Evolutionary conservation across 2,113 vertebrate species (phyloP).

Genomic region (Ifrita kowaldi): DNA sequence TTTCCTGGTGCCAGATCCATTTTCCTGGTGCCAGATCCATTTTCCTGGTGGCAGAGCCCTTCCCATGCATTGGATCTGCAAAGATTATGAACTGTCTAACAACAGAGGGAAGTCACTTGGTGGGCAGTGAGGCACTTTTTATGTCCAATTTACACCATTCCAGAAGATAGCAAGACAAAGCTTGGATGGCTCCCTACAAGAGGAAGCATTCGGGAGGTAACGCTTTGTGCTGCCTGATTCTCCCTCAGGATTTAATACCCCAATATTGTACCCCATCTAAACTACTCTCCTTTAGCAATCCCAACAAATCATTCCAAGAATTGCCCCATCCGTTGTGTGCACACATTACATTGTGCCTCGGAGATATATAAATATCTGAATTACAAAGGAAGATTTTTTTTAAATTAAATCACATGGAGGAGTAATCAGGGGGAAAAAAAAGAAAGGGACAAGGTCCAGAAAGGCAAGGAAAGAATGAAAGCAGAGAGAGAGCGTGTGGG

Average conservation of each 20-base stretch:
- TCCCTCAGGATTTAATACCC: not conserved
- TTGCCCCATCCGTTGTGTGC: not conserved
- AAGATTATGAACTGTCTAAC: not conserved
- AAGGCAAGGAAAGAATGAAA: not conserved
- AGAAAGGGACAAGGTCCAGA: not conserved
- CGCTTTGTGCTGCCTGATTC: not conserved
- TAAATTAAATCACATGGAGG: not conserved
- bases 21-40: not conserved
- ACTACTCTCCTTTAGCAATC: not conserved
- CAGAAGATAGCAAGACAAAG: not conserved
- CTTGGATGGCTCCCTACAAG: not conserved
- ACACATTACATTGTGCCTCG: accelerated
- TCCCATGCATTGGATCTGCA: not conserved
- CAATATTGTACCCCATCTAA: not conserved
- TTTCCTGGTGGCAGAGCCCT: not conserved
- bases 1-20: not conserved
- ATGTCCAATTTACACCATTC: not conserved
- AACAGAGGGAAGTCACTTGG: not conserved
- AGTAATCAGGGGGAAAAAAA: not conserved
- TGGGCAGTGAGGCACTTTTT: not conserved
- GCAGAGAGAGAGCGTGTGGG: not conserved
- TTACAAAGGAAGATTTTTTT: not conserved
- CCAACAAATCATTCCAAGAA: not conserved
- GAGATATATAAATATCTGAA: not conserved
- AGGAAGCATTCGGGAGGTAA: not conserved